These are phyloP conservation scores for Noctuana brunneofusca DNA, from an alignment of 2,888 invertebrate genomes.

Conservation along the genomic window DNA sequence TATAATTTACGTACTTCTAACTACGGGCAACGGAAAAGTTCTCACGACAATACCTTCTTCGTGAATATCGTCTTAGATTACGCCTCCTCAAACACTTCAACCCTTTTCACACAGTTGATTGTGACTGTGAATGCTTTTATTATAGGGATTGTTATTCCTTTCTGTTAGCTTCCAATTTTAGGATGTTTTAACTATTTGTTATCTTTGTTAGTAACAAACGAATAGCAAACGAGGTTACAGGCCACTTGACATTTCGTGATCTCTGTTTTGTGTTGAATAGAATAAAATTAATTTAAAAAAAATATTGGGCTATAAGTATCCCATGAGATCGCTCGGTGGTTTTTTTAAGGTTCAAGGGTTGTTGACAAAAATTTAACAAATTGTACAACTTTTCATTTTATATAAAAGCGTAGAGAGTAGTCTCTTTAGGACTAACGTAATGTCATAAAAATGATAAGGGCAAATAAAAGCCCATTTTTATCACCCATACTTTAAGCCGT, in stretches of 20 bases:
- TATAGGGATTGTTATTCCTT: background rate
- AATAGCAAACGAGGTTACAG: too few species aligned
- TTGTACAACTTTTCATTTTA: background rate
- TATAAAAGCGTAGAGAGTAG: background rate
- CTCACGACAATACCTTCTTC: slow-evolving; percentile 10
- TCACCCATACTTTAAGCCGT: slow-evolving; percentile 35
- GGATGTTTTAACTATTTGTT: background rate
- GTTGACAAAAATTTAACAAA: too few species aligned
- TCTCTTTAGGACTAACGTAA: background rate
- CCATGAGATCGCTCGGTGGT: too few species aligned
- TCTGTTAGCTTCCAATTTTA: background rate
- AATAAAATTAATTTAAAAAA: too few species aligned
- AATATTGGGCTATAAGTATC: too few species aligned
- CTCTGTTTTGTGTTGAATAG: too few species aligned
- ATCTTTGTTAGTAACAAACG: too few species aligned
- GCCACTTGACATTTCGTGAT: too few species aligned
- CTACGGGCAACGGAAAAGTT: slow-evolving; percentile 20
- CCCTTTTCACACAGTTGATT: slow-evolving; percentile 10
- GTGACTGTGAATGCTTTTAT: background rate
- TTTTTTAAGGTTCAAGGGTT: too few species aligned
- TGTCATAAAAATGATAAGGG: background rate
- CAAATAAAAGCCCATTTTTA: slow-evolving; percentile 1
- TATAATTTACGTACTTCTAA: background rate
- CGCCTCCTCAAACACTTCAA: slow-evolving; percentile 7
- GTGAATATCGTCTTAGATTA: slow-evolving; percentile 24